phyloP scores from a whole-genome alignment of 2,797 vertebrate genomes.

The Lepilemur septentrionalis region DNA sequence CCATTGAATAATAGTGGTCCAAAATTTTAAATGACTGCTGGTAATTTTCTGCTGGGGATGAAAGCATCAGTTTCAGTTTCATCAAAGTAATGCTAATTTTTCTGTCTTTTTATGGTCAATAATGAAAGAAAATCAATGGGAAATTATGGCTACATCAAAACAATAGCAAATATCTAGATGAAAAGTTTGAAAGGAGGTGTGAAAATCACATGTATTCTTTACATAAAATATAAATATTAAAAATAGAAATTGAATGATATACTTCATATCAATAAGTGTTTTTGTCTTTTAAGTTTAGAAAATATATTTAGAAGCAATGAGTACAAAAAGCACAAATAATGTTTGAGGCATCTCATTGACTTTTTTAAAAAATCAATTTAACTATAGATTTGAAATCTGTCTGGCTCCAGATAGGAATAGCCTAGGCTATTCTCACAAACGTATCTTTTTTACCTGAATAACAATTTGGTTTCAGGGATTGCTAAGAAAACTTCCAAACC shows the following conservation, averaged over 20 bases:
- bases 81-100: not conserved
- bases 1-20: not conserved
- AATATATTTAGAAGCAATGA: not conserved
- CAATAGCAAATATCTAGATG: not conserved
- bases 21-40: not conserved
- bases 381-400: not conserved
- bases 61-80: not conserved
- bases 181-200: not conserved
- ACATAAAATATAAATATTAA: not conserved
- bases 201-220: not conserved
- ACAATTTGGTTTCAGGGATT: not conserved
- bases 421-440: not conserved
- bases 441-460: not conserved
- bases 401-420: not conserved
- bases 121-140: not conserved
- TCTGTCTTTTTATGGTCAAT: not conserved
- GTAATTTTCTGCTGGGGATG: not conserved
- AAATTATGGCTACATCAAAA: not conserved
- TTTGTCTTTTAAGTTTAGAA: not conserved
- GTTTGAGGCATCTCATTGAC: not conserved
- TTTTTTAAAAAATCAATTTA: not conserved
- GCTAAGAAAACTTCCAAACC: not conserved
- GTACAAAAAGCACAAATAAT: not conserved
- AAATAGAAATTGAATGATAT: not conserved
- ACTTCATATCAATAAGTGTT: not conserved